Evolutionary conservation across 2,113 vertebrate genomes (phyloP), one percentile per base, ranked within the genome.

Genomic region (Dolichallabes microphthalmus): DNA sequence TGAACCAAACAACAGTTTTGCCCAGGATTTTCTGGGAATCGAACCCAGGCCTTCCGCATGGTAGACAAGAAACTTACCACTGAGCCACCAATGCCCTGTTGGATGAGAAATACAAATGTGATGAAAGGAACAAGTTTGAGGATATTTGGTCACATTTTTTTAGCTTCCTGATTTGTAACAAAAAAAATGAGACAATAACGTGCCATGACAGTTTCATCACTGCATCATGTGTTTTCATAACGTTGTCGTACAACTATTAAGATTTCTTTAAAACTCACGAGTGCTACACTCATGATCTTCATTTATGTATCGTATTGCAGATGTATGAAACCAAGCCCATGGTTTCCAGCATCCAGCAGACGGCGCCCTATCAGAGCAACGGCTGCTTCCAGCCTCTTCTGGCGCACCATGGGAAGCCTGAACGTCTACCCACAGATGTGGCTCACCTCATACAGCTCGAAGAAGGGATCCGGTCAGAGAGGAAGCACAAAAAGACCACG

Each of bases 321-420:
- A 95, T 97, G 89, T 96, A 94, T 77, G 97, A 99, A 91, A 96
- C 96, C 71, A 97, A 97, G 92, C 97, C 97, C 6, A 92, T 95
- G 93, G 93, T 97, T n/a, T n/a, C n/a, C 87, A 98, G 96, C 92
- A 93, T 98, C 92, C 97, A 96, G 91, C 96, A 97, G 94, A 96
- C 97, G 82, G 94, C 97, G 95, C 95, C 94, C n/a, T 96, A 96
- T 91, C 98, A 97, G 93, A 96, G 96, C 87, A 99, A 98, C 0
- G 97, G 97, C 91, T 97, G 96, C 69, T 93, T 92, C 91, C 93
- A 92, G 90, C 89, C 93, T 4, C 90, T 92, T 50, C 89, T 92
- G 0, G 81, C 93, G 81, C 92, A 96, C 94, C 76, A 78, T 20
- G n/a, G 88, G 84, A 95, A 95, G 91, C 32, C 93, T 89, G 93